Conservation (phyloP, 2,888 invertebrate species). For the Boloria selene region DNA sequence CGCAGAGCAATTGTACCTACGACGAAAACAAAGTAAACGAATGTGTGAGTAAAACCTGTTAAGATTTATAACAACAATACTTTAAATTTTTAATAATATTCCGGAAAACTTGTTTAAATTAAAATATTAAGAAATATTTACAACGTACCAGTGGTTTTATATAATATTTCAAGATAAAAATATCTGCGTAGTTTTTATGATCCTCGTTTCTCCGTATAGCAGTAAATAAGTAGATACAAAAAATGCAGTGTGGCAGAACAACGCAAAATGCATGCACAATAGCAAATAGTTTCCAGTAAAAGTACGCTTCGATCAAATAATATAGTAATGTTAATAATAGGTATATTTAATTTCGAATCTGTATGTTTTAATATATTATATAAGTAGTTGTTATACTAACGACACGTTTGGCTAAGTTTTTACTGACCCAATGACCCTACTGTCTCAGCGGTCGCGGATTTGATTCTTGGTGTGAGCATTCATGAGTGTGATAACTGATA, state of each 20-base stretch:
- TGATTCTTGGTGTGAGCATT: too few relatives aligned
- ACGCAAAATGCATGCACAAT: slow-evolving; percentile 11
- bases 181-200: neutral
- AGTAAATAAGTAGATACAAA: slow-evolving; percentile 1
- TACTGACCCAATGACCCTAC: too few relatives aligned
- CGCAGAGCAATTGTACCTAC: slow-evolving; percentile 10
- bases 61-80: neutral
- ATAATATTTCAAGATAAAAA: slow-evolving; percentile 4
- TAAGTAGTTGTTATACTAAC: too few relatives aligned
- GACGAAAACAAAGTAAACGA: slow-evolving; percentile 5
- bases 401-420: too few relatives aligned
- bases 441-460: too few relatives aligned
- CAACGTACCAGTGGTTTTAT: neutral
- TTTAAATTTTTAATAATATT: too few relatives aligned
- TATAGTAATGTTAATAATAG: neutral
- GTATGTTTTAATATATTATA: neutral
- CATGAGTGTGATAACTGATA: too few relatives aligned
- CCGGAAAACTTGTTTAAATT: too few relatives aligned
- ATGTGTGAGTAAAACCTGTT: slow-evolving; percentile 2
- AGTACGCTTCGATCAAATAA: slow-evolving; percentile 2
- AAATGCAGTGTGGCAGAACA: slow-evolving; percentile 1
- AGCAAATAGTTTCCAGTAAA: slow-evolving; percentile 3
- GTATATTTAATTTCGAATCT: neutral
- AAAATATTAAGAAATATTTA: too few relatives aligned
- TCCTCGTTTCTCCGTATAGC: slow-evolving; percentile 2